Conservation (phyloP, 92 coral and sea anemone genomes). For the Parazoanthus swiftii region DNA sequence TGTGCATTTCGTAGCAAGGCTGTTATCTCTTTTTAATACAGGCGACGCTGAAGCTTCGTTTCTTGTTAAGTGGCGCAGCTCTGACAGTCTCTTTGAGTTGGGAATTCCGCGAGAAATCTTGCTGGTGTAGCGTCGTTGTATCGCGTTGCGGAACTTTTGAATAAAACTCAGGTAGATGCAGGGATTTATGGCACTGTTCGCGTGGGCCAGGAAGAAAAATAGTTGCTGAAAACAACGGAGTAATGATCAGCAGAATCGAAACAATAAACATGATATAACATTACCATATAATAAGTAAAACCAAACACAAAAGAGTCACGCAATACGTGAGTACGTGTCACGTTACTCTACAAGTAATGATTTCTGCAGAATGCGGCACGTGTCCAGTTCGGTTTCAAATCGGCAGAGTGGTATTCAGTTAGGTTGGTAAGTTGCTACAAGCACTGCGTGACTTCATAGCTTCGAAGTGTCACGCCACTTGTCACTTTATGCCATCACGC, state of each 20-base stretch:
- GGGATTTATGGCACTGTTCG: constrained; percentile 36
- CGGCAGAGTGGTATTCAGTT: background rate
- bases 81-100: background rate
- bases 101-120: background rate
- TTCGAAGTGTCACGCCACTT: background rate
- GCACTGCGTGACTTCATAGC: background rate
- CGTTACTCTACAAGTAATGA: background rate
- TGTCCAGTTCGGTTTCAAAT: background rate
- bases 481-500: no score
- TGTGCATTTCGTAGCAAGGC: constrained; percentile 19
- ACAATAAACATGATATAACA: no score
- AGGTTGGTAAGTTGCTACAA: background rate
- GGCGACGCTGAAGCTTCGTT: constrained; percentile 7
- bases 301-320: background rate
- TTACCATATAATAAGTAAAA: background rate
- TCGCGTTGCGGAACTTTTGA: constrained; percentile 30
- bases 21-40: background rate
- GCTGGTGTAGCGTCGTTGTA: constrained; percentile 35
- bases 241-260: no score
- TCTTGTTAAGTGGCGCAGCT: constrained; percentile 18
- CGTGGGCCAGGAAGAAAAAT: constrained; percentile 36
- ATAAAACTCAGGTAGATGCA: constrained; percentile 25
- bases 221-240: constrained; percentile 4
- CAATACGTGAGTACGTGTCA: background rate
- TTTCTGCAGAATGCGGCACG: background rate